phyloP scores from a whole-genome alignment of 2,113 vertebrate genomes.

The Lagopus muta region DNA sequence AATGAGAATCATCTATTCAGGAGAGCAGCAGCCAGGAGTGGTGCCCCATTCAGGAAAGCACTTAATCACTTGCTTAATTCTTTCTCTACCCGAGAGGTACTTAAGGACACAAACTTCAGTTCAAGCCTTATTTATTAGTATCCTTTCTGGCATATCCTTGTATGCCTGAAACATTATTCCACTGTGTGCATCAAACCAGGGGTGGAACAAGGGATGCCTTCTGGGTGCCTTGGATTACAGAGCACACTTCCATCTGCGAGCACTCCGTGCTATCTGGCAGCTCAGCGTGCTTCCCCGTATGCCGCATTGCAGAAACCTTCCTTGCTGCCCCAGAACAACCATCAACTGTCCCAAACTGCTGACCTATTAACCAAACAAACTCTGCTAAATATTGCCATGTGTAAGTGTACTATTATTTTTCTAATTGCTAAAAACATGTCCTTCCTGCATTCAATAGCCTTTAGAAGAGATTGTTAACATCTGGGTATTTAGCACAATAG shows the following conservation, averaged over 20 bases:
- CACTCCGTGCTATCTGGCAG: background rate
- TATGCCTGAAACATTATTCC: background rate
- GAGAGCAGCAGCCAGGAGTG: background rate
- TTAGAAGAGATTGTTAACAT: conserved; percentile 71
- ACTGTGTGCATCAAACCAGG: rapidly evolving
- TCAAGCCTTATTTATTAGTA: background rate
- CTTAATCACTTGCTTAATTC: background rate
- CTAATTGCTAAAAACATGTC: conserved; percentile 73
- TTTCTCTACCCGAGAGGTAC: background rate
- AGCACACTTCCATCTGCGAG: background rate
- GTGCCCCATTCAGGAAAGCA: background rate
- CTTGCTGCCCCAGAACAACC: conserved; percentile 20
- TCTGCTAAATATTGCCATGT: conserved; percentile 72
- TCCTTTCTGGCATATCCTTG: background rate
- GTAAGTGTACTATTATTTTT: conserved; percentile 66
- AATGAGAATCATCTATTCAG: background rate
- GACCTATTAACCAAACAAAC: conserved; percentile 68
- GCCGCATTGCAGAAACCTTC: background rate
- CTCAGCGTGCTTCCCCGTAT: rapidly evolving
- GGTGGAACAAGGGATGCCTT: background rate
- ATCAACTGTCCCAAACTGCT: conserved; percentile 41
- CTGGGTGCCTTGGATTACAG: background rate
- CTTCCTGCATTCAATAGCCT: conserved; percentile 60
- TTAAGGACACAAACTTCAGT: background rate
- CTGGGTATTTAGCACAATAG: conserved; percentile 57